Evolutionary conservation across 1,140 invertebrate genomes (phyloP).

Genomic region (Gerris buenoi): DNA sequence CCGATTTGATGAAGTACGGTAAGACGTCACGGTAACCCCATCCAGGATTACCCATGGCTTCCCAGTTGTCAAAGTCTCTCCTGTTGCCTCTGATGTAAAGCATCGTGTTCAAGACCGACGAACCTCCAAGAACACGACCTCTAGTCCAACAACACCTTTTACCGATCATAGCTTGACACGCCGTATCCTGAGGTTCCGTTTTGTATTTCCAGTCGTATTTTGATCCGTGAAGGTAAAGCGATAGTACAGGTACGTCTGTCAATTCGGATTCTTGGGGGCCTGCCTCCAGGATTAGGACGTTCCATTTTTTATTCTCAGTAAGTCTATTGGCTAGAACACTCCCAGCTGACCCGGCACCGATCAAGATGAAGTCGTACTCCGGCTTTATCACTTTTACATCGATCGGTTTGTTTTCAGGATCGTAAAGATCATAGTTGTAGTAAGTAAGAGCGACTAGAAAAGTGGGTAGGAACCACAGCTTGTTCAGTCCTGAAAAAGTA

Average conservation of each 20-base stretch:
- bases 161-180: conserved; percentile 70
- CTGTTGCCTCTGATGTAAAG: conserved; percentile 82
- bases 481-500: neutral
- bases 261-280: conserved; percentile 73
- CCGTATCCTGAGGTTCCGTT: conserved; percentile 67
- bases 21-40: conserved; percentile 80
- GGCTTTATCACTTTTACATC: conserved; percentile 45
- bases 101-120: conserved; percentile 75
- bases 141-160: conserved; percentile 67
- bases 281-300: conserved; percentile 68
- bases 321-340: conserved; percentile 71
- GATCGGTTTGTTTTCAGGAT: conserved; percentile 62
- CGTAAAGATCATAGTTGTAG: conserved; percentile 70
- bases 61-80: conserved; percentile 81
- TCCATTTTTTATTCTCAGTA: conserved; percentile 60
- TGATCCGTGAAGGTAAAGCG: conserved; percentile 74
- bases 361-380: conserved; percentile 64
- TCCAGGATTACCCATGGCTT: conserved; percentile 63
- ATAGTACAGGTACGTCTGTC: conserved; percentile 64
- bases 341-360: conserved; percentile 75
- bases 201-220: conserved; percentile 81
- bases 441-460: conserved; percentile 63
- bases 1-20: conserved; percentile 73
- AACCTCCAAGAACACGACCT: conserved; percentile 56
- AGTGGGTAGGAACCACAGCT: conserved; percentile 48